Percentiles rank a stretch among this genome's conserved stretches.
Conservation (phyloP, 1,140 invertebrate genomes). For the Dinoponera quadriceps region DNA sequence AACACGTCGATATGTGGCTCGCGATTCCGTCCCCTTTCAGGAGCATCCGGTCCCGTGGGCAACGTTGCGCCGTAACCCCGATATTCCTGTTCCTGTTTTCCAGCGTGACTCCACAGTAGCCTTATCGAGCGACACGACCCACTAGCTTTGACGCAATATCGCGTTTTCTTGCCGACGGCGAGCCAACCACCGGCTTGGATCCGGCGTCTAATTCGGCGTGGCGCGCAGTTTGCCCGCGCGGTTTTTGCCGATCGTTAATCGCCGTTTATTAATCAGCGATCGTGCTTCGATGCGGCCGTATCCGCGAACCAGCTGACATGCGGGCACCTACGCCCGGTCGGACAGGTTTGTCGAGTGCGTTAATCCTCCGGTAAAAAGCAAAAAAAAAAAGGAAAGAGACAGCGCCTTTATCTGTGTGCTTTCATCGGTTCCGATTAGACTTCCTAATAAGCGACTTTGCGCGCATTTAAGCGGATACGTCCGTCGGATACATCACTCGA, state of each 20-base stretch:
- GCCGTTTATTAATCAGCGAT: not conserved
- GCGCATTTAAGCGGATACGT: constrained; percentile 8
- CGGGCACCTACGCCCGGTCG: not conserved
- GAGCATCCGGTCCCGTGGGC: not conserved
- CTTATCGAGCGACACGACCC: constrained; percentile 23
- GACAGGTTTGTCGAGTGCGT: constrained; percentile 4
- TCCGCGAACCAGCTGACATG: not conserved
- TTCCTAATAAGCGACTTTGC: not conserved
- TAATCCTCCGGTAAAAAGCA: constrained; percentile 27
- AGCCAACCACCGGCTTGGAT: too few relatives aligned
- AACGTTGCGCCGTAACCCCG: not conserved
- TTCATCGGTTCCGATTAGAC: constrained; percentile 11
- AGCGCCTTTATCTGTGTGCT: constrained; percentile 14
- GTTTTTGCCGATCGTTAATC: constrained; percentile 48
- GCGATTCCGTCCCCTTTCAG: not conserved
- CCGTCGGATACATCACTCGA: constrained; percentile 3
- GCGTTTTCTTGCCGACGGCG: constrained; percentile 1
- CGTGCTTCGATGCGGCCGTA: not conserved
- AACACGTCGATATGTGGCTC: not conserved
- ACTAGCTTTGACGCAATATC: constrained; percentile 29
- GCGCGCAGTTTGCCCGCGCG: not conserved
- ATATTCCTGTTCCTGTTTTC: constrained; percentile 22
- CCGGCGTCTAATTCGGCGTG: constrained; percentile 7
- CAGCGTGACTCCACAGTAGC: not conserved
- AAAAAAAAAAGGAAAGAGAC: not conserved